Evolutionary conservation across 1,140 invertebrate genomes (phyloP).

Genomic region (Teleogryllus occipitalis): DNA sequence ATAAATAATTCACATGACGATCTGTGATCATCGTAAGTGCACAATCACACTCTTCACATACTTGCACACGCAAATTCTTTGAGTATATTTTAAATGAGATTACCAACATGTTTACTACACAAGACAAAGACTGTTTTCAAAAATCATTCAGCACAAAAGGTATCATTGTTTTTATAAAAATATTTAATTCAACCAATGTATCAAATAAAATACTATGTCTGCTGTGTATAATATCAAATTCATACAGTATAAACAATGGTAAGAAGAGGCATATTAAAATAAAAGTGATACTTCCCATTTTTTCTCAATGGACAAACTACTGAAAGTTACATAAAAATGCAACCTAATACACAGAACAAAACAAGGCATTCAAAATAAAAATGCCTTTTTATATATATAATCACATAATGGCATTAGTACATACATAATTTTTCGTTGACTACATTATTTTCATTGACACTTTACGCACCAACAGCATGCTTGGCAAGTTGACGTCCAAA

Average conservation of each 20-base stretch:
- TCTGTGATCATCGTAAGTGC: neutral
- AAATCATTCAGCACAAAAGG: neutral
- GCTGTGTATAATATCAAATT: neutral
- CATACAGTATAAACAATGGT: neutral
- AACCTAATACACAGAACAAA: neutral
- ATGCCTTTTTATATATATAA: neutral
- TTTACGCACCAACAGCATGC: neutral
- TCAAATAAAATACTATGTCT: neutral
- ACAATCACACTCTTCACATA: neutral
- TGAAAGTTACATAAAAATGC: neutral
- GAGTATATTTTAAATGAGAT: constrained; percentile 6
- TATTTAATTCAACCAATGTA: neutral
- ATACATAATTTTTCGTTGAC: neutral
- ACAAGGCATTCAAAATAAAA: neutral
- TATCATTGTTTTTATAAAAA: neutral
- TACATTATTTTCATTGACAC: neutral
- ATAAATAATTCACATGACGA: neutral
- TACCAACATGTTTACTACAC: neutral
- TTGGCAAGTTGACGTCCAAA: neutral
- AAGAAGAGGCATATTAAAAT: neutral
- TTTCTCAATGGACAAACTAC: neutral
- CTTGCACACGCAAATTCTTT: neutral
- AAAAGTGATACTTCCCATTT: neutral
- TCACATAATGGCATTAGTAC: neutral
- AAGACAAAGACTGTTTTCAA: neutral